Evolutionary conservation across 2,113 vertebrate genomes (phyloP).

Genomic region (Pangasianodon hypophthalmus): DNA sequence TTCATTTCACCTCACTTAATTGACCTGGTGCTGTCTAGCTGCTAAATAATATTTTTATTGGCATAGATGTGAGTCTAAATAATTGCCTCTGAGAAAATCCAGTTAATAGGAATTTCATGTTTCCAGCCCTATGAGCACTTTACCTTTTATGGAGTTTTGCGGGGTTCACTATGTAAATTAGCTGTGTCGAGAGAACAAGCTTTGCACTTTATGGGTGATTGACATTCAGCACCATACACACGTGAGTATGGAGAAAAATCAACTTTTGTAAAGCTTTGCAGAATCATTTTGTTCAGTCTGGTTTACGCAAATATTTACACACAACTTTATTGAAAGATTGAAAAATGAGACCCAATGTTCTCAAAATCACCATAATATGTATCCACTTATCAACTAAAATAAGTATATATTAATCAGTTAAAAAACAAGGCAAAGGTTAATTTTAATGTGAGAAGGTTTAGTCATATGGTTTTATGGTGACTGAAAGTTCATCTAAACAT

Average conservation of each 20-base stretch:
- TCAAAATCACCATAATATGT: not conserved
- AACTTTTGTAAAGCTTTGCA: not conserved
- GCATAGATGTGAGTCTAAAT: not conserved
- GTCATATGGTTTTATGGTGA: not conserved
- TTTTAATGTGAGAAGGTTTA: not conserved
- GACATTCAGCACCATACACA: not conserved
- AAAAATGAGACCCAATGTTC: not conserved
- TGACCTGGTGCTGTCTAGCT: not conserved
- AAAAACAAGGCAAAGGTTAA: not conserved
- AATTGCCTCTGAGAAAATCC: not conserved
- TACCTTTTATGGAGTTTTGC: not conserved
- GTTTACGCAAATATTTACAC: not conserved
- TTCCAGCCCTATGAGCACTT: not conserved
- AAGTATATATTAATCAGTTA: not conserved
- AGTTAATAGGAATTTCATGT: not conserved
- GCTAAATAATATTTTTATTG: conserved; percentile 2
- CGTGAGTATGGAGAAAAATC: not conserved
- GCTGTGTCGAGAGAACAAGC: not conserved
- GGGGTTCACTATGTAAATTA: not conserved
- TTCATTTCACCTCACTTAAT: not conserved
- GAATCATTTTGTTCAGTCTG: not conserved
- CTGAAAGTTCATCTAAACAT: not conserved
- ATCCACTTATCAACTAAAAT: not conserved
- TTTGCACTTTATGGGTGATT: not conserved
- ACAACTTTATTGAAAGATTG: not conserved